Evolutionary conservation across 2,888 invertebrate genomes (phyloP), one percentile per base, ranked within the genome.

Genomic region (Notodonta dromedarius): DNA sequence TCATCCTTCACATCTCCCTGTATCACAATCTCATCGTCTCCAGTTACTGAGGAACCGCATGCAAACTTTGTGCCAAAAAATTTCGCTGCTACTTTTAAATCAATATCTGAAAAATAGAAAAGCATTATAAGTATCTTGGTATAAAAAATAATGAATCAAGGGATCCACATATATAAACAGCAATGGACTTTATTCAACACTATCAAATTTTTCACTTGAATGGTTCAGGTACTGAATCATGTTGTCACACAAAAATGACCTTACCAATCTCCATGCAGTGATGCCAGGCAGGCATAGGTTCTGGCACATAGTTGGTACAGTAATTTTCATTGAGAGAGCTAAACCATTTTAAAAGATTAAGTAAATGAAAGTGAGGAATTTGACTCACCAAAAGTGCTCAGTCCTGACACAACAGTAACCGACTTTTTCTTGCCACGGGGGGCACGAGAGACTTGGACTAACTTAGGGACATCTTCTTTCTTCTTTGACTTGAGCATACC

Each of bases 1-100:
- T 99, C 99, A 94, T 99, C 99, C 90, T 99, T 99, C 0, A 99
- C 98, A 93, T 99, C 99, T 60, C 99, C 99, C 90, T 99, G 99
- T 84, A 99, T 99, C 55, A 99, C 99, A 84, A 99, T 99, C 92
- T 99, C 99, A 94, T 99, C 99, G 74, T 99, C 98, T 7, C 98
- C 99, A 42, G 99, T 99, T 1, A 99, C 99, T 11, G 99, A 99
- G 8, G 99, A 98, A n/a, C 99, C 99, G 91, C 99, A 99, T 6
- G 99, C 99, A 94, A 99, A 99, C 90, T 97, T 98, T 62, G 98
- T 97, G 51, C 99, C 98, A 93, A 99, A 99, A 87, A 98, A 98
- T 88, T 99, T 99, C 42, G 99, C 97, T 60, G 99, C 99, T 69
- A 98, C 98, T 93, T 99, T 99, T 65, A 99, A 93, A 89, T 99